These are phyloP conservation scores for Apocrypta bakeri DNA, from an alignment of 1,140 invertebrate species.

Conservation along the genomic window DNA sequence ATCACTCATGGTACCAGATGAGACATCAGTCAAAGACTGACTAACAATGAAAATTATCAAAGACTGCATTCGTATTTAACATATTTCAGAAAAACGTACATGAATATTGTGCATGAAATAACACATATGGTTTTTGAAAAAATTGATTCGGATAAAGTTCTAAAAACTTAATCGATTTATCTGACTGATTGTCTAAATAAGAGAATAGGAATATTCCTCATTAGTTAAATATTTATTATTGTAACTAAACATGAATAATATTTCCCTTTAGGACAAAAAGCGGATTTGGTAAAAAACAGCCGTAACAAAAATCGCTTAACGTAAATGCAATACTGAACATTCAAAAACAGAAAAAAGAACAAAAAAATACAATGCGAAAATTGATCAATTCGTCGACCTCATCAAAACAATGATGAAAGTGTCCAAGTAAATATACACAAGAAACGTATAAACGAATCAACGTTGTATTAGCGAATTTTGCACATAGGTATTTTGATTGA, in stretches of 20 bases:
- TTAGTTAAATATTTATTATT: constrained; percentile 49
- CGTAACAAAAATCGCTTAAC: neutral
- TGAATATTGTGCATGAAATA: too few species aligned
- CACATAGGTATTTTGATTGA: neutral
- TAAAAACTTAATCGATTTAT: constrained; percentile 14
- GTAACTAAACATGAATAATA: constrained; percentile 38
- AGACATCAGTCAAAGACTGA: too few species aligned
- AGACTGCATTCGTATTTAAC: too few species aligned
- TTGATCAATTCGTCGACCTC: constrained; percentile 61
- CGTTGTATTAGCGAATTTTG: constrained; percentile 47
- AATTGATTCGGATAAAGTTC: constrained; percentile 37
- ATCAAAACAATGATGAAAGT: constrained; percentile 71
- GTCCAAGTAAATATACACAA: constrained; percentile 57
- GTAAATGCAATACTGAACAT: neutral
- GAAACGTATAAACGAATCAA: constrained; percentile 53
- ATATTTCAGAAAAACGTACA: too few species aligned
- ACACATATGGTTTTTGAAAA: too few species aligned
- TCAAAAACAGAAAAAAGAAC: neutral
- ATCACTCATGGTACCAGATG: neutral
- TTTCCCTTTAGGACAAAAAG: constrained; percentile 38
- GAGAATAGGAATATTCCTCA: constrained; percentile 26
- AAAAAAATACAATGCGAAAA: constrained; percentile 17
- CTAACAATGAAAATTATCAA: too few species aligned
- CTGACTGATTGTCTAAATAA: constrained; percentile 40
- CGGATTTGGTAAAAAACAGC: constrained; percentile 28